Evolutionary conservation across 2,888 invertebrate genomes (phyloP), one percentile per base, ranked within the genome.

Genomic region (Amaurobius ferox): DNA sequence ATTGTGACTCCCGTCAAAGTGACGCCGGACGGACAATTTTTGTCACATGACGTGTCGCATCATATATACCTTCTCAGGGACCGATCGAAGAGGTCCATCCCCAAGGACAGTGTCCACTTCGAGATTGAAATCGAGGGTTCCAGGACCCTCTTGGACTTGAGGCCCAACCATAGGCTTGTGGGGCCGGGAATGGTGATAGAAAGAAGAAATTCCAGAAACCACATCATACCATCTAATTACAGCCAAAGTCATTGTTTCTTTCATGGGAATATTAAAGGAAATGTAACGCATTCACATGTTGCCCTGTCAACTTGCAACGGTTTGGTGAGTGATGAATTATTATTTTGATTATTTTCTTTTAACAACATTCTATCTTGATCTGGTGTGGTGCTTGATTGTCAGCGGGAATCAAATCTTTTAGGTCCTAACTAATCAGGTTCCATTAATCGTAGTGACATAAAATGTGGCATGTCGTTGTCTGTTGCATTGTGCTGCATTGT

Each of bases 271-370:
- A 30, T 76, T 1, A 90, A 94, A 23, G 90, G 91, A 67, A 92
- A 92, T 48, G 89, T 91, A 30, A 88, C 90, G 9, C 89, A 91
- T 71, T 93, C 93, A 0, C 91, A 91, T 76, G 93, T 92, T 0
- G 93, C 93, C 0, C 87, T 94, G 19, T 93, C 93, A 1, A 91
- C 93, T 3, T 93, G 93, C 89, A 91, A 91, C 68, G 92, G 92
- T 90, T 90, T 92, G 90, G 92, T 92, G 89, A 90, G 89, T 90
- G 35, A 35, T 7, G 9, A 35, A 35, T 9, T 44, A n/a, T n/a
- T 35, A 35, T 35, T 44, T 44, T 44, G 16, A 2, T 44, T 44
- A 16, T 44, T 44, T 44, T 9, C 16, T 16, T 16, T 44, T 9
- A 44, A 35, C 35, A n/a, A n/a, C n/a, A n/a, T n/a, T n/a, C n/a